Evolutionary conservation across 2,797 vertebrate genomes (phyloP), one percentile per base, ranked within the genome.

Genomic region (Alectoris magna): DNA sequence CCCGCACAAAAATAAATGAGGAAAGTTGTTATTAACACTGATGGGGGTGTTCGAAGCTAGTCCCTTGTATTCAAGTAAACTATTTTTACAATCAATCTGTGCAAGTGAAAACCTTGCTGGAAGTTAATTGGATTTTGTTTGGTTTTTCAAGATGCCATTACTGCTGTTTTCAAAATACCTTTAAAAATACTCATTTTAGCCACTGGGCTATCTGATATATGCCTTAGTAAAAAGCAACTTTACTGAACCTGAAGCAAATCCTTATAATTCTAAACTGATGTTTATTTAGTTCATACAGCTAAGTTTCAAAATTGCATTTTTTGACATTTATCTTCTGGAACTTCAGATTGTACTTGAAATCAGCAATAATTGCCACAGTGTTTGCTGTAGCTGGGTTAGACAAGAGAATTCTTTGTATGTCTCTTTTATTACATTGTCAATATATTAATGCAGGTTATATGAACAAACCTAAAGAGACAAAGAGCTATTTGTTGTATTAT

Each of bases 391-490:
- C 70, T 85, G 56, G 24, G 53, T 21, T 84, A 84, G 88, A 92
- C 90, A 94, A 93, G 68, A 87, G 51, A 14, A 92, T 88, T 87
- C 89, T 95, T 96, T 95, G 76, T 92, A 71, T 46, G n/a, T 68
- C 9, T 79, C 73, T 92, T 93, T 88, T 95, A 96, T 97, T 94
- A 72, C 66, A 60, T 82, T 88, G 81, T 95, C 84, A 84, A 91
- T 94, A 91, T 79, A 94, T 90, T 91, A 94, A 93, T 84, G 85
- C 66, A 87, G 89, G 89, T 88, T 90, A 93, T 87, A 94, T 69
- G 69, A 74, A 91, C 68, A 95, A 94, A 95, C 72, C 72, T 83
- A 77, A 93, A 86, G 74, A 92, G 62, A 96, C 86, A 96, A 94
- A 94, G 80, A 92, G 34, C 36, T 93, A 36, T 94, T 94, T 94